Percentiles rank a stretch among this genome's conserved stretches.
phyloP scores from a whole-genome alignment of 2,797 vertebrate species.

The Avahi laniger region DNA sequence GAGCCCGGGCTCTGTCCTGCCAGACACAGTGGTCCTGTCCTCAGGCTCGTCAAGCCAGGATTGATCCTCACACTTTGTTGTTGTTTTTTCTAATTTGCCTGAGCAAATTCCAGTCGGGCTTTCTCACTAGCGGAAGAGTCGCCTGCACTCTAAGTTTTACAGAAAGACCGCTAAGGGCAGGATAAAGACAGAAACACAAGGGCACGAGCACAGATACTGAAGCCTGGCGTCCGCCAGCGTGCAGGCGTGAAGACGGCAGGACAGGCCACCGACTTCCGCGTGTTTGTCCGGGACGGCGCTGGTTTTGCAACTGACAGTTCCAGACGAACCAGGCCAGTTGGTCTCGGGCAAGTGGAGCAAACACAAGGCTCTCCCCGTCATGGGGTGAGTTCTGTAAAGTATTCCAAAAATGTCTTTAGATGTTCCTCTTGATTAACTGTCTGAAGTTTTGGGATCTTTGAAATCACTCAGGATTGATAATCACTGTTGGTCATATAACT shows the following conservation, averaged over 20 bases:
- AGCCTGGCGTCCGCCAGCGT: fast-evolving
- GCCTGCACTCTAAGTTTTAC: too few relatives aligned
- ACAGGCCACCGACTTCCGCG: fast-evolving
- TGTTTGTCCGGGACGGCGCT: fast-evolving
- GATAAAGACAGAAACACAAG: fast-evolving
- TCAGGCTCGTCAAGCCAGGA: fast-evolving
- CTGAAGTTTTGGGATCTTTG: background rate
- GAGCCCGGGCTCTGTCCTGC: too few relatives aligned
- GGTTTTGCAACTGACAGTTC: fast-evolving
- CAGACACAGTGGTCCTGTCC: background rate
- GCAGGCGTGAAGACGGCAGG: background rate
- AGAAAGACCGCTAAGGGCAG: background rate
- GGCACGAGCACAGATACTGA: fast-evolving
- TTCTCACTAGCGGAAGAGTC: too few relatives aligned
- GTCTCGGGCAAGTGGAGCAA: background rate
- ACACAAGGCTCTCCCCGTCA: fast-evolving
- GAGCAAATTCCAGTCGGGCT: too few relatives aligned
- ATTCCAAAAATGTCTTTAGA: background rate
- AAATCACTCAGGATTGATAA: fast-evolving
- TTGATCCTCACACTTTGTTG: too few relatives aligned
- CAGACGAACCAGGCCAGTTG: fast-evolving
- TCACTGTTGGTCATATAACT: too few relatives aligned
- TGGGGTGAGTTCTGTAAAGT: background rate
- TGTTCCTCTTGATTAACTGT: fast-evolving
- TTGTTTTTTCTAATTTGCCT: too few relatives aligned